Base-by-base conservation (phyloP, 2,888 invertebrate species). In the Tetragonisca angustula region DNA sequence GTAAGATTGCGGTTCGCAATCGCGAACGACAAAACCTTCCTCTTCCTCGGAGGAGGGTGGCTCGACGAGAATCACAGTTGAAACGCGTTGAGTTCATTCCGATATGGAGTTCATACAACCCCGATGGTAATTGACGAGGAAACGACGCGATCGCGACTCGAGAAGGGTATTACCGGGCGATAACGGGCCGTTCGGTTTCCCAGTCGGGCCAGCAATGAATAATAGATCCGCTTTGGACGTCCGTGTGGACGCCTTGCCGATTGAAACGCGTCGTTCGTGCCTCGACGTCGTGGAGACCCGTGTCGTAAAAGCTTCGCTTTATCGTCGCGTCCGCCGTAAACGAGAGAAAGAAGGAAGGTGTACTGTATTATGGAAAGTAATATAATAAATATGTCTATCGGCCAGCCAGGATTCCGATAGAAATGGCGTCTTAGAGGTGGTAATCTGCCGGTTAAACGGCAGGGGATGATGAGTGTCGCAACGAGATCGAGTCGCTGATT, bases 401-500 rank as follows among this genome's bases (percentile, higher is more conserved):
- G 59, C 15, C 68, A 32, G 32, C 21, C 52, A 56, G 67, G 79
- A 86, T 86, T 64, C 73, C 36, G n/a, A 43, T 32, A 65, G 72
- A 75, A 83, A 86, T 88, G 77, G 79, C 78, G 62, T 86, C 79
- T 76, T 61, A 74, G 65, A 79, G 81, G 80, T 79, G 79, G 80
- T 75, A 80, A 88, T 87, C 81, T 59, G 52, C 19, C 65, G 49
- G 74, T 73, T 85, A 71, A 83, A 83, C 83, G 83, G 83, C 74
- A 62, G 43, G 74, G 77, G 65, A 88, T 76, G 76, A 77, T 76
- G 76, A 77, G 86, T 76, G 82, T 86, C 86, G 86, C 79, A 86
- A 88, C 71, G 87, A 83, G 87, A 87, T 86, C 82, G 81, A 74
- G 62, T 65, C 65, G 61, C 74, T 64, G 78, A 84, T 79, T 70